Conservation (phyloP, 2,888 invertebrate genomes). For the Volucella bombylans region DNA sequence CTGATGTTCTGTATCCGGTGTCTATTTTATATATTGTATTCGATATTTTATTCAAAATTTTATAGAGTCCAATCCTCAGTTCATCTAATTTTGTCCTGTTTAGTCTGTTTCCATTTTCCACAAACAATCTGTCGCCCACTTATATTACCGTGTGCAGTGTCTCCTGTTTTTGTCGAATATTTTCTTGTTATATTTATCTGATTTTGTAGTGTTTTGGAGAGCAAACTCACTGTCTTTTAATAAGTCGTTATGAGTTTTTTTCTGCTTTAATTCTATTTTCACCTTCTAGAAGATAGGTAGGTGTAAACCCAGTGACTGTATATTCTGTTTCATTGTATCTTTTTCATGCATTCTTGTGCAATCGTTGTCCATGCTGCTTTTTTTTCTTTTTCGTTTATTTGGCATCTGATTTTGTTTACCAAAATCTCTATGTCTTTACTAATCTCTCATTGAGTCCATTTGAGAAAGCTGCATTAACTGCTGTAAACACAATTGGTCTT, state of each 20-base stretch:
- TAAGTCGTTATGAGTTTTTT: constrained; percentile 25
- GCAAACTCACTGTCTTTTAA: constrained; percentile 52
- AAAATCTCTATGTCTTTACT: too few species aligned
- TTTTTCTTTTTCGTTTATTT: too few species aligned
- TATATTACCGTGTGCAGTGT: constrained; percentile 32
- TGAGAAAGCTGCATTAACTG: constrained; percentile 67
- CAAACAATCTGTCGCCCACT: background rate
- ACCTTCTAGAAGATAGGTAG: constrained; percentile 61
- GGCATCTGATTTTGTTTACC: too few species aligned
- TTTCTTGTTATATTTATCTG: constrained; percentile 54
- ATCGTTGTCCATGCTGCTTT: too few species aligned
- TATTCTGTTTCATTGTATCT: constrained; percentile 70
- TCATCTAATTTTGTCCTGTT: constrained; percentile 69
- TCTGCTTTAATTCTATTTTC: constrained; percentile 45
- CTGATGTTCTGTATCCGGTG: constrained; percentile 22
- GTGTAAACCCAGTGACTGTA: constrained; percentile 61
- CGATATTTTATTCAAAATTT: constrained; percentile 53
- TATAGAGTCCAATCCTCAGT: constrained; percentile 60
- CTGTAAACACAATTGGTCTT: constrained; percentile 62
- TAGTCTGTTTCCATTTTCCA: constrained; percentile 7
- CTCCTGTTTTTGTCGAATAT: constrained; percentile 55
- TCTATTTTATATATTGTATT: constrained; percentile 58
- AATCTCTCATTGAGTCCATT: too few species aligned
- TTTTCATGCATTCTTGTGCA: too few species aligned
- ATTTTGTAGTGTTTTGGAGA: constrained; percentile 50